These are phyloP conservation scores for Pterocles orientalis DNA, from an alignment of 2,113 vertebrate species.

Conservation along the genomic window DNA sequence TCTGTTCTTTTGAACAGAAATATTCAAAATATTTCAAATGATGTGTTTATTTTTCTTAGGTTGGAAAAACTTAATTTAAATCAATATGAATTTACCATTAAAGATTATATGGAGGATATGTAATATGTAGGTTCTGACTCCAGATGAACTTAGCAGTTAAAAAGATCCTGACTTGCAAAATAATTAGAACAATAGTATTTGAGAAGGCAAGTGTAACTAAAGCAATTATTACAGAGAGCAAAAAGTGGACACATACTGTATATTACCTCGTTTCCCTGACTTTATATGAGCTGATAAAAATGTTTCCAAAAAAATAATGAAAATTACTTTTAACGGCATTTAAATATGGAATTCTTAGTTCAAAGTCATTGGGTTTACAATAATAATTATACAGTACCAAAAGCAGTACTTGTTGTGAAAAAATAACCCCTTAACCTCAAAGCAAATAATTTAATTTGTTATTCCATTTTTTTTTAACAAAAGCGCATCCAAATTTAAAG, in stretches of 20 bases:
- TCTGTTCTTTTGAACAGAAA: not conserved
- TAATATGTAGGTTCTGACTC: not conserved
- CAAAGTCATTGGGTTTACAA: not conserved
- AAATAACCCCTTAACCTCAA: not conserved
- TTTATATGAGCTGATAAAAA: not conserved
- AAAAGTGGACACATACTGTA: not conserved
- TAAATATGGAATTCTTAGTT: not conserved
- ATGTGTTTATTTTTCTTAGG: not conserved
- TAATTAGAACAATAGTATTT: not conserved
- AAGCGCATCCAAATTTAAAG: slow-evolving; percentile 4
- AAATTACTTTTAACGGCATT: not conserved
- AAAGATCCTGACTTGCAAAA: not conserved
- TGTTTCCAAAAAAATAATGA: not conserved
- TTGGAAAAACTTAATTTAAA: not conserved
- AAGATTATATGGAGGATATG: not conserved
- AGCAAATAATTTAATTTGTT: slow-evolving; percentile 16
- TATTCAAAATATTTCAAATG: not conserved
- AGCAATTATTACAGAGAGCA: not conserved
- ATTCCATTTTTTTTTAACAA: not conserved
- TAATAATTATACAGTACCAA: not conserved
- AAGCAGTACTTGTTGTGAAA: not conserved
- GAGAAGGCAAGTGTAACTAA: not conserved
- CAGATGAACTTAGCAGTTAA: not conserved
- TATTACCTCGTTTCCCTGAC: not conserved
- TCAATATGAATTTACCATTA: not conserved